Evolutionary conservation across 2,113 vertebrate species (phyloP), one percentile per base, ranked within the genome.

Genomic region (Mobula hypostoma): DNA sequence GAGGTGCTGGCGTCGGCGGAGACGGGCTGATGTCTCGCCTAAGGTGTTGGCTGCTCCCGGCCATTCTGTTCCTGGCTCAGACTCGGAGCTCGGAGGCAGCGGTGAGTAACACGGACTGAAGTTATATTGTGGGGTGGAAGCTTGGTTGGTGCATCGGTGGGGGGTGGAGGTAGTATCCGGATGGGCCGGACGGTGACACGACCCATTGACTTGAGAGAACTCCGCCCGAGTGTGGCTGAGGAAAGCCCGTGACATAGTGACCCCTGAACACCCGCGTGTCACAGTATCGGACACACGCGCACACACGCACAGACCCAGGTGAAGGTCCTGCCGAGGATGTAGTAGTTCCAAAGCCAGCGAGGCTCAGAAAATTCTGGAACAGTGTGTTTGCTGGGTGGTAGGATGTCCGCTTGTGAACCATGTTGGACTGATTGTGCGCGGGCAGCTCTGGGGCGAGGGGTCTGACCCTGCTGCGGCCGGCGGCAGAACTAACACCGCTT

Each of bases 91-190:
- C 7, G 70, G 91, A 93, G 70, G 91, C 91, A 93, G 91, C 91
- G 91, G 91, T 93, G 91, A 93, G 90, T 93, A 70, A 48, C 68
- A 40, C 90, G 70, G 19, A 48, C 19, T 76, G 91, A 56, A 74
- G 68, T 48, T 74, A 48, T 40, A 72, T 40, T 40, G 32, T 0
- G 21, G 85, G 9, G 40, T 93, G 91, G 3, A 36, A 40, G 8
- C 9, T 17, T 90, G 9, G 17, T 68, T 7, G n/a, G 61, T 19
- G 8, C 58, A 63, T 21, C 21, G 5, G 17, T 40, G 19, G 63
- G 9, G 0, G 48, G 48, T 2, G 48, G 48, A 4, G 48, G 48
- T 2, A 4, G 48, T 48, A 48, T 48, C 48, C 48, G 48, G 48
- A 48, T 48, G 48, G 48, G 48, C 48, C 48, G 48, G 32, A 12